Percentiles rank a stretch among this genome's conserved stretches.
phyloP scores from a whole-genome alignment of 1,140 invertebrate species.

The Macrobrachium rosenbergii region DNA sequence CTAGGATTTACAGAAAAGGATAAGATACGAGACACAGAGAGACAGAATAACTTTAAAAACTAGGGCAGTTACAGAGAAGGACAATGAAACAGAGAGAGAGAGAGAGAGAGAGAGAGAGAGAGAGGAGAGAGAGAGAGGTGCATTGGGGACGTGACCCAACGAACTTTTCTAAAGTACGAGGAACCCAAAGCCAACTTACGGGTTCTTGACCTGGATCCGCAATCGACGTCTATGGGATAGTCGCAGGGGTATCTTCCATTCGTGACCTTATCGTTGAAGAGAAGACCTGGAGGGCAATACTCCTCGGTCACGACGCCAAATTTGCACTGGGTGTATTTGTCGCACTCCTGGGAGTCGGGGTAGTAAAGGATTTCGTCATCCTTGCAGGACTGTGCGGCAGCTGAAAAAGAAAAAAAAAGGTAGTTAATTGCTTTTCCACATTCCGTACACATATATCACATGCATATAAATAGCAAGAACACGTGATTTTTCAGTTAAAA shows the following conservation, averaged over 20 bases:
- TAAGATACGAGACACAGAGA: too few species aligned
- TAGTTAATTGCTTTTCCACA: background rate
- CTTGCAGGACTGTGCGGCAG: constrained; percentile 26
- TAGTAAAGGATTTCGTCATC: constrained; percentile 34
- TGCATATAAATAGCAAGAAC: background rate
- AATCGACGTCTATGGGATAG: constrained; percentile 41
- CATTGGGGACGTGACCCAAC: too few species aligned
- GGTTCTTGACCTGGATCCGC: constrained; percentile 22
- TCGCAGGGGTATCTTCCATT: constrained; percentile 48
- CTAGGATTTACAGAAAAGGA: too few species aligned
- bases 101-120: too few species aligned
- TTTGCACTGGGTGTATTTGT: constrained; percentile 38
- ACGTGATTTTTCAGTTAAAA: background rate
- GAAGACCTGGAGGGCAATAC: constrained; percentile 43
- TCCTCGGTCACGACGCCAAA: constrained; percentile 25
- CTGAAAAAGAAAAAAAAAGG: background rate
- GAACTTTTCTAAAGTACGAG: too few species aligned
- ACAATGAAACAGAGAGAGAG: too few species aligned
- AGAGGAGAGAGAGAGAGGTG: too few species aligned
- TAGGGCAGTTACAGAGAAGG: too few species aligned
- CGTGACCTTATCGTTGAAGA: constrained; percentile 42
- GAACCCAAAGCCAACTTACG: constrained; percentile 23
- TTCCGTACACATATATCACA: background rate
- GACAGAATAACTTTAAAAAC: too few species aligned
- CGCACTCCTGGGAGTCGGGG: constrained; percentile 30